These are phyloP conservation scores for Cavia aperea DNA, from an alignment of 2,113 vertebrate species.

Conservation along the genomic window DNA sequence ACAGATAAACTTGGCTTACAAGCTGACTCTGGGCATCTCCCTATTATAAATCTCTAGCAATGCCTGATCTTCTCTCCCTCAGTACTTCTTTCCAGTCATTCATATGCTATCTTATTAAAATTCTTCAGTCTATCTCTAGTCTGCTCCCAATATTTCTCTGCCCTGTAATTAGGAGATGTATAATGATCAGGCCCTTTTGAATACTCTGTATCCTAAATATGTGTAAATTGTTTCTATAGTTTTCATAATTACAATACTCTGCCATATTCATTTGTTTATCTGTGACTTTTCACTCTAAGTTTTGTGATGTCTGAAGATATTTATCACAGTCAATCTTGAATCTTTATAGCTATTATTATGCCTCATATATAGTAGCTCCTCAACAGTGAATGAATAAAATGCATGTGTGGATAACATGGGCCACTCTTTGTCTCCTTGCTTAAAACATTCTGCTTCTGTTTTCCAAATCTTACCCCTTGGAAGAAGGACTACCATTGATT, in stretches of 20 bases:
- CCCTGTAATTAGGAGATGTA: neutral
- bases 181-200: neutral
- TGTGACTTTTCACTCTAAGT: neutral
- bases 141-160: neutral
- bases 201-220: neutral
- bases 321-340: neutral
- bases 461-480: neutral
- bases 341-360: neutral
- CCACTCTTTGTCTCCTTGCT: neutral
- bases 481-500: neutral
- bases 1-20: neutral
- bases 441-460: neutral
- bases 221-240: neutral
- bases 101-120: neutral
- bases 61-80: neutral
- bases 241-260: neutral
- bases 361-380: neutral
- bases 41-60: neutral
- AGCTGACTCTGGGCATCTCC: neutral
- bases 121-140: neutral
- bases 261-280: neutral
- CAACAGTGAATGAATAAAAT: neutral
- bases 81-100: neutral
- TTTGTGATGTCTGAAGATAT: neutral
- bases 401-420: neutral